Conservation (phyloP, 2,888 invertebrate species). For the Caenorhabditis uteleia region DNA sequence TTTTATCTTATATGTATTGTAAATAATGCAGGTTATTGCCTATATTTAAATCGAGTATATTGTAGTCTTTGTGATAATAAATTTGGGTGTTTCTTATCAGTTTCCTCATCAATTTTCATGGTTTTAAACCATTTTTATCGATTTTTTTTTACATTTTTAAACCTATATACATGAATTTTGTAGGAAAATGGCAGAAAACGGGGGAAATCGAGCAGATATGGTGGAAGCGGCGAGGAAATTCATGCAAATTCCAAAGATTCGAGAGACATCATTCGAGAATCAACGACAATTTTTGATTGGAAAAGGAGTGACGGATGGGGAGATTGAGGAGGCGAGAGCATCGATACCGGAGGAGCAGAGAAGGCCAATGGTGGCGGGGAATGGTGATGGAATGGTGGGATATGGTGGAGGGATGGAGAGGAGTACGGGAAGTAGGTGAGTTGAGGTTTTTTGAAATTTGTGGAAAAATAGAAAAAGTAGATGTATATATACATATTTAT, state of each 20-base stretch:
- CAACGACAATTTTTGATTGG: slow-evolving; percentile 61
- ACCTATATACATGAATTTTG: background rate
- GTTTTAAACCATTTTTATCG: background rate
- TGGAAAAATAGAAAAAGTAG: no score
- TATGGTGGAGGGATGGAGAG: background rate
- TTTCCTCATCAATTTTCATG: background rate
- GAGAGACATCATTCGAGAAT: slow-evolving; percentile 60
- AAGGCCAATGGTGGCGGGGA: slow-evolving; percentile 10
- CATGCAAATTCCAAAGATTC: slow-evolving; percentile 61
- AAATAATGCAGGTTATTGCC: background rate
- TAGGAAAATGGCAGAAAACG: slow-evolving; percentile 10
- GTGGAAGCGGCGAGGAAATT: slow-evolving; percentile 64
- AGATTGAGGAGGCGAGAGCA: slow-evolving; percentile 54
- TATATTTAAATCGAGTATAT: background rate
- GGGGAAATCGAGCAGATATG: slow-evolving; percentile 48
- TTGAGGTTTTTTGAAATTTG: no score
- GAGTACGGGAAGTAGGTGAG: background rate
- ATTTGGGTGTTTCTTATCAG: background rate
- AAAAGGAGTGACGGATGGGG: slow-evolving; percentile 63
- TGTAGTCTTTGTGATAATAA: background rate
- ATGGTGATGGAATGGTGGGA: no score
- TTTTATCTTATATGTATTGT: background rate
- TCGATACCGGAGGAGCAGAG: slow-evolving; percentile 38
- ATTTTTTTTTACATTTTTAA: background rate
- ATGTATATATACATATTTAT: background rate